Evolutionary conservation across 1,140 invertebrate genomes (phyloP), one percentile per base, ranked within the genome.

Genomic region (Cyphomyrmex costatus): DNA sequence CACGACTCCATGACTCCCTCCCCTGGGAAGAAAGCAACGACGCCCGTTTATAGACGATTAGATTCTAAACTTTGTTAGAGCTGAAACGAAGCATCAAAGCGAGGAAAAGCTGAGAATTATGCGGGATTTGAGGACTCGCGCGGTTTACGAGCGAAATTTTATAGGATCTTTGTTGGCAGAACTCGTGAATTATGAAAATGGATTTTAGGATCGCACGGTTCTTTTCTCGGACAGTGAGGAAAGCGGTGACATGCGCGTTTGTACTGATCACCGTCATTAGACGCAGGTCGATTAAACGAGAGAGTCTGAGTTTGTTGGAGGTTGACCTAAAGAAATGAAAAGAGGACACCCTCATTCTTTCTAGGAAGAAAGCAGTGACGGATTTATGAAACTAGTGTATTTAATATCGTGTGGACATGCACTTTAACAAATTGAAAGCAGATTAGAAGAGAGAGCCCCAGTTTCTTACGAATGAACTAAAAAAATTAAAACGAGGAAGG

Each of bases 1-100:
- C 97, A 98, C 87, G 97, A 97, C 92, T 98, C 97, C 97, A 98
- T 98, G 90, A 8, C 73, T 42, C n/a, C 36, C 4, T 21, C n/a
- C 7, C 42, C 73, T 77, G 58, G 14, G 74, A 42, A 85, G 16
- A 65, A 85, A 85, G 8, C 46, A 56, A 10, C 14, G 21, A 60
- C 36, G 61, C 49, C 24, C 14, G 68, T 73, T 73, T 73, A 24
- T 49, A 82, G 14, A 3, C 46, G 24, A 42, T 74, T 60, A 24
- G 7, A 60, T 5, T 2, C 30, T 30, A 21, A 36, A 46, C 46
- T 58, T 70, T 14, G 78, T 80, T 80, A 24, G 14, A 58, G 36
- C 12, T 10, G 33, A 42, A 42, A 14, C 4, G 24, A 21, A 21
- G 12, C 30, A 8, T 73, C 46, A 10, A 56, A 36, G 49, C 10